These are phyloP conservation scores for Centropus unirufus DNA, from an alignment of 2,113 vertebrate genomes.

Conservation along the genomic window DNA sequence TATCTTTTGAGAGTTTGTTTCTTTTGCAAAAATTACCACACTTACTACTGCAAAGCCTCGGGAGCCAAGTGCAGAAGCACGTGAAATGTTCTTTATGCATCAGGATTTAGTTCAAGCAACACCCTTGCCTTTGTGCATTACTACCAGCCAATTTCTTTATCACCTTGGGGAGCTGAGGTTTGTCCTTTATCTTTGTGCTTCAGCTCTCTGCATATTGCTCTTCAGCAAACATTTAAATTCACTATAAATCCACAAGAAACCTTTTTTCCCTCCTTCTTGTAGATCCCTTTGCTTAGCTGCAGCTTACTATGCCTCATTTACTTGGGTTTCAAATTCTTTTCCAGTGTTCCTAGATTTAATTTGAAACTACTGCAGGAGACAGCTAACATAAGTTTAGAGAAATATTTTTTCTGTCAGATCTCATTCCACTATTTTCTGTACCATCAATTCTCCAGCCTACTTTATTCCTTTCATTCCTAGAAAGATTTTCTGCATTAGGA, in stretches of 20 bases:
- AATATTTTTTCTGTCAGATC: not conserved
- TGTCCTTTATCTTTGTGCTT: slow-evolving; percentile 28
- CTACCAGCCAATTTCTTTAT: not conserved
- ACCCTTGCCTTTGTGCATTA: not conserved
- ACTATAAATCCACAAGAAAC: not conserved
- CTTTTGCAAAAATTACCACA: not conserved
- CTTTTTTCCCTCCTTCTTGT: not conserved
- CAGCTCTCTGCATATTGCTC: not conserved
- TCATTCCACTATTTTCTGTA: not conserved
- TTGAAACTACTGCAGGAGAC: not conserved
- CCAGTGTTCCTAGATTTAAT: not conserved
- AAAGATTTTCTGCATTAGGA: slow-evolving; percentile 2
- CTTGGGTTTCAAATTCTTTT: not conserved
- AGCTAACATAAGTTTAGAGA: not conserved
- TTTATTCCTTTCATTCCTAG: not conserved
- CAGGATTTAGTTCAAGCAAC: not conserved
- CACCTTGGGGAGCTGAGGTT: not conserved
- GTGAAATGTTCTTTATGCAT: not conserved
- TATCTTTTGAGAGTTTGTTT: not conserved
- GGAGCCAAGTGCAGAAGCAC: not conserved
- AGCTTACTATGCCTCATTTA: not conserved
- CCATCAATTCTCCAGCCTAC: not conserved
- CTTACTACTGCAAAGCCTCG: not conserved
- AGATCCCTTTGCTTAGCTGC: not conserved
- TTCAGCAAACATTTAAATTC: slow-evolving; percentile 50